Percentiles rank a stretch among this genome's conserved stretches.
Evolutionary conservation across 2,888 invertebrate species (phyloP).

Genomic region (Melanotus villosus): DNA sequence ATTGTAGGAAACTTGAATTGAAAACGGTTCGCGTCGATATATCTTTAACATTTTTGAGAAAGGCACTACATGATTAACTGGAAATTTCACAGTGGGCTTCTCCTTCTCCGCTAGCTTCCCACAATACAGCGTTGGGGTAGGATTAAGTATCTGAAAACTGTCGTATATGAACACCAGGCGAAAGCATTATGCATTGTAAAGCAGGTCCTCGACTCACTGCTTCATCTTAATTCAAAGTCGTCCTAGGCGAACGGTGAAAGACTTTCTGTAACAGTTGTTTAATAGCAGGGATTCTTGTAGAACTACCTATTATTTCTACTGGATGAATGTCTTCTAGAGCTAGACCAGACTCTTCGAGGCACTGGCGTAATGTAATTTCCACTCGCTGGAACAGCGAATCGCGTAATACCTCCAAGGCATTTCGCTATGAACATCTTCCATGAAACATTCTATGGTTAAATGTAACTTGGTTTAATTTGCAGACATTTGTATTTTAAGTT

Average conservation of each 20-base stretch:
- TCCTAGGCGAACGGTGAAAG: constrained; percentile 88
- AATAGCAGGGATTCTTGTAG: constrained; percentile 93
- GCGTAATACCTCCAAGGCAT: constrained; percentile 93
- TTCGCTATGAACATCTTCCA: constrained; percentile 93
- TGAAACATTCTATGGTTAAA: constrained; percentile 97
- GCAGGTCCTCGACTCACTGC: constrained; percentile 97
- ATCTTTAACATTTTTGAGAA: constrained; percentile 96
- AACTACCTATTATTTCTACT: constrained; percentile 97
- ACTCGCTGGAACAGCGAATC: constrained; percentile 83
- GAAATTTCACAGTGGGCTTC: constrained; percentile 83
- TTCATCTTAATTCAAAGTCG: constrained; percentile 98
- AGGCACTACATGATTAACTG: constrained; percentile 90
- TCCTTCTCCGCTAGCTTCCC: constrained; percentile 77
- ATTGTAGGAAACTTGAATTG: constrained; percentile 87
- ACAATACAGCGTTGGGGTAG: constrained; percentile 87
- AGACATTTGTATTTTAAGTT: constrained; percentile 99
- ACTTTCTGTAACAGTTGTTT: constrained; percentile 91
- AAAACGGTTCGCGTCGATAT: constrained; percentile 90
- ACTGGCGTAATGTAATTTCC: constrained; percentile 81
- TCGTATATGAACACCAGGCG: constrained; percentile 96
- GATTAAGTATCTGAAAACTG: constrained; percentile 93
- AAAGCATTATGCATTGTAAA: constrained; percentile 96
- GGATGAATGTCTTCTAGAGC: constrained; percentile 90
- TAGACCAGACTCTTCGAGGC: constrained; percentile 88
- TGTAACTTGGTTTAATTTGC: constrained; percentile 97